Percentiles rank a stretch among this genome's conserved stretches.
Conservation (phyloP, 2,888 invertebrate genomes). For the Smittia aterrima region DNA sequence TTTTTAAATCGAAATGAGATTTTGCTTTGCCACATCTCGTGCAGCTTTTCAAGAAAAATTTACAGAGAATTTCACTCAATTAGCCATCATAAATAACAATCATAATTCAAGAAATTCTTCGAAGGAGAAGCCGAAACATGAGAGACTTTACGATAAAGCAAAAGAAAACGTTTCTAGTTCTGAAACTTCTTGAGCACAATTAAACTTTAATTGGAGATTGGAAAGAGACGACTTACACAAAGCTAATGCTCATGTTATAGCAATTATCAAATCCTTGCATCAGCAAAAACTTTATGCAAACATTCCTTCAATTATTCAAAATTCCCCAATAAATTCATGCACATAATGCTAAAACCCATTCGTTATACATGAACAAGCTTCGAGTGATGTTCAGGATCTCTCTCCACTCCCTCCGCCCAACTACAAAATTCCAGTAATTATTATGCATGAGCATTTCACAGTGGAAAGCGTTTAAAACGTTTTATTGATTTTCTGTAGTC, state of each 20-base stretch:
- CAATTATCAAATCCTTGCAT: slow-evolving; percentile 1
- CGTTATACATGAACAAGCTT: slow-evolving; percentile 8
- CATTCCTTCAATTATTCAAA: slow-evolving; percentile 26
- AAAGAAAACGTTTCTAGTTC: neutral
- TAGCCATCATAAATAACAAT: neutral
- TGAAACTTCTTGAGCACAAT: neutral
- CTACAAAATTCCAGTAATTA: neutral
- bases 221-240: neutral
- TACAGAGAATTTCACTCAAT: slow-evolving; percentile 6
- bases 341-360: neutral
- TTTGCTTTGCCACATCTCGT: neutral
- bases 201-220: neutral
- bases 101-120: neutral
- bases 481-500: slow-evolving; percentile 33
- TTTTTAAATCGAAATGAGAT: neutral
- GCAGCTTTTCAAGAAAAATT: neutral
- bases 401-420: too few species aligned
- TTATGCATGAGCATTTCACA: slow-evolving; percentile 22
- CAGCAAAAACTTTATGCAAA: neutral
- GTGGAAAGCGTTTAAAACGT: slow-evolving; percentile 16
- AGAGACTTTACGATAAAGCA: neutral
- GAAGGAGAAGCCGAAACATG: neutral
- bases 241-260: neutral
- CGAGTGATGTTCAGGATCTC: slow-evolving; percentile 17
- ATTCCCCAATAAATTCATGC: slow-evolving; percentile 3